These are phyloP conservation scores for Antheraea pernyi DNA, from an alignment of 1,140 invertebrate genomes.

Conservation along the genomic window DNA sequence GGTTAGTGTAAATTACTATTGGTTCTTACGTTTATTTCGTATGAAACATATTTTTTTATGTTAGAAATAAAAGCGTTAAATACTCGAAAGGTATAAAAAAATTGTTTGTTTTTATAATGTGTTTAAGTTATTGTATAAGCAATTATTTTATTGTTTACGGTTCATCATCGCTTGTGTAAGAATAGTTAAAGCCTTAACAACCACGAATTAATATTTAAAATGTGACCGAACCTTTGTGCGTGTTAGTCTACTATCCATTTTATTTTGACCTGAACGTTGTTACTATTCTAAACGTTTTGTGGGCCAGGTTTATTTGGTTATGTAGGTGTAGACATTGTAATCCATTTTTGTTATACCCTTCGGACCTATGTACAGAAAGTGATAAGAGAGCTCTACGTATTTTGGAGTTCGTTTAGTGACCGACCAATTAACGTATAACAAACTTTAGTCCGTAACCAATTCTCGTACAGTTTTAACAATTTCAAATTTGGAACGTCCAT, in stretches of 20 bases:
- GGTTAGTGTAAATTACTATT: constrained; percentile 2
- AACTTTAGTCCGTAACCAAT: constrained; percentile 71
- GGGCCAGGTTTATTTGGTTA: neutral
- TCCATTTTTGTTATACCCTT: constrained; percentile 9
- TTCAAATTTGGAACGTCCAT: constrained; percentile 59
- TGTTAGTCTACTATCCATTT: constrained; percentile 27
- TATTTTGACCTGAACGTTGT: constrained; percentile 19
- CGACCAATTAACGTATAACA: constrained; percentile 74
- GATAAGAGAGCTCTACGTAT: neutral
- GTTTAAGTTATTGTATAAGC: constrained; percentile 19
- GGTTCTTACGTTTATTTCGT: constrained; percentile 4
- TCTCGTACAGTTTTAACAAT: constrained; percentile 77
- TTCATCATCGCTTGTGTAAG: constrained; percentile 57
- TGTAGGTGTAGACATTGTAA: neutral
- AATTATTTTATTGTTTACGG: constrained; percentile 68
- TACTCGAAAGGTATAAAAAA: neutral
- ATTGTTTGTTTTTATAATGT: constrained; percentile 5
- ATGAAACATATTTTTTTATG: neutral
- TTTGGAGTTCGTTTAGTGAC: constrained; percentile 31
- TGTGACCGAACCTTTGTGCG: constrained; percentile 45
- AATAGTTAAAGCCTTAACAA: constrained; percentile 67
- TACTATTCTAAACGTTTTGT: neutral
- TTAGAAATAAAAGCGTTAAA: neutral
- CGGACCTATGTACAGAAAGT: neutral
- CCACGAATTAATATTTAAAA: constrained; percentile 63